Evolutionary conservation across 2,797 vertebrate species (phyloP).

Genomic region (Buphagus erythrorhynchus): DNA sequence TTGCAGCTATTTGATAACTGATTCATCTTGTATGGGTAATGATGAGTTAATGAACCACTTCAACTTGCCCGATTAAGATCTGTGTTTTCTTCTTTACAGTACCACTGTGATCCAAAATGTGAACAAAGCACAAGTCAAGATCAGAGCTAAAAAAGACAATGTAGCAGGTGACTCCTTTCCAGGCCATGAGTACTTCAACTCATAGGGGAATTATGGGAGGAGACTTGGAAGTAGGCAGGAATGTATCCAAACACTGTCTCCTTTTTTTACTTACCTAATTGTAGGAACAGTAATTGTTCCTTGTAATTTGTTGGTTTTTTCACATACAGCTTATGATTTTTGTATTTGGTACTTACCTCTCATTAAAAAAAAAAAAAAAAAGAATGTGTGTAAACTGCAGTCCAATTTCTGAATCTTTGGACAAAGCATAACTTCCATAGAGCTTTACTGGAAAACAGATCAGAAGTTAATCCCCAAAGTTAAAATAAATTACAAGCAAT

Average conservation of each 20-base stretch:
- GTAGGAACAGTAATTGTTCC: not conserved
- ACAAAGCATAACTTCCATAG: not conserved
- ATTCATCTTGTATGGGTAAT: not conserved
- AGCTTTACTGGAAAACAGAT: not conserved
- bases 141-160: slow-evolving; percentile 96
- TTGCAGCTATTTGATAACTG: not conserved
- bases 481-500: not conserved
- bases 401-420: not conserved
- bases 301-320: not conserved
- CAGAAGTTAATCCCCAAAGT: not conserved
- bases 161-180: slow-evolving; percentile 87
- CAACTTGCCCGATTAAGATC: not conserved
- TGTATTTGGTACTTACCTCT: not conserved
- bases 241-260: not conserved
- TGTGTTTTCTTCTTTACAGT: slow-evolving; percentile 75
- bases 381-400: not conserved
- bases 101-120: slow-evolving; percentile 98
- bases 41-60: not conserved
- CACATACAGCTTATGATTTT: not conserved
- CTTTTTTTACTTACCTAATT: not conserved
- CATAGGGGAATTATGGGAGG: not conserved
- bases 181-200: not conserved
- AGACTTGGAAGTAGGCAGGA: not conserved
- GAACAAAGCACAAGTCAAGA: slow-evolving; percentile 98
- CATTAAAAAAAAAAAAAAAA: not conserved